phyloP scores from a whole-genome alignment of 2,797 vertebrate genomes.

The Lophius americanus region DNA sequence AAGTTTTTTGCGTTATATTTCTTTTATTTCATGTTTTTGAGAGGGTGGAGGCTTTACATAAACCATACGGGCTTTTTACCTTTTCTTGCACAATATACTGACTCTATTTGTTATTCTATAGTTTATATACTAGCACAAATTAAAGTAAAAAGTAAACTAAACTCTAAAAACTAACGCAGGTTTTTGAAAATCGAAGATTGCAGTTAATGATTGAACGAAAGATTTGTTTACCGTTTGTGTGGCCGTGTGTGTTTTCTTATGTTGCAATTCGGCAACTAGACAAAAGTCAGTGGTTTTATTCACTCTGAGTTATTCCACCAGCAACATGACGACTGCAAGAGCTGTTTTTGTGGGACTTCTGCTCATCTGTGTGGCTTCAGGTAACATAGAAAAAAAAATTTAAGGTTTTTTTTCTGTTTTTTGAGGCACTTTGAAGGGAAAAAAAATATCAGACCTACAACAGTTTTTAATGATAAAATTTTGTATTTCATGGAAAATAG shows the following conservation, averaged over 20 bases:
- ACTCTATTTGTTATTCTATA: too few relatives aligned
- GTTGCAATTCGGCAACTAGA: constrained; percentile 8
- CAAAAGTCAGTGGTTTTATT: constrained; percentile 17
- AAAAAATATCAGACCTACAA: too few relatives aligned
- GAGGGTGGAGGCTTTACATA: too few relatives aligned
- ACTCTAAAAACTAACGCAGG: not conserved
- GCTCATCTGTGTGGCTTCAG: constrained; percentile 66
- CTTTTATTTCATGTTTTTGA: too few relatives aligned
- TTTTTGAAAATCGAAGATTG: constrained; percentile 21
- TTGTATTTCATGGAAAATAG: not conserved
- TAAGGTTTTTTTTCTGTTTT: not conserved
- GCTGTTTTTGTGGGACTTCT: constrained; percentile 68
- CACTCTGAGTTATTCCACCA: constrained; percentile 47
- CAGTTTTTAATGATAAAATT: not conserved
- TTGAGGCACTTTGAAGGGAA: not conserved
- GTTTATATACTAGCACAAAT: too few relatives aligned
- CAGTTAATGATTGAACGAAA: constrained; percentile 34
- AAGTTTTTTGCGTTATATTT: too few relatives aligned
- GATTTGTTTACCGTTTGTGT: constrained; percentile 6
- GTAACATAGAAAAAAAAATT: constrained; percentile 41
- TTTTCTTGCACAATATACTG: too few relatives aligned
- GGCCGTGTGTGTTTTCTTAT: constrained; percentile 12
- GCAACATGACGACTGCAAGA: constrained; percentile 60
- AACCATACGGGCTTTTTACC: too few relatives aligned
- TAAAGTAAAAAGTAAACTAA: too few relatives aligned